phyloP scores from a whole-genome alignment of 2,797 vertebrate genomes.

The Enteromius anoplus region DNA sequence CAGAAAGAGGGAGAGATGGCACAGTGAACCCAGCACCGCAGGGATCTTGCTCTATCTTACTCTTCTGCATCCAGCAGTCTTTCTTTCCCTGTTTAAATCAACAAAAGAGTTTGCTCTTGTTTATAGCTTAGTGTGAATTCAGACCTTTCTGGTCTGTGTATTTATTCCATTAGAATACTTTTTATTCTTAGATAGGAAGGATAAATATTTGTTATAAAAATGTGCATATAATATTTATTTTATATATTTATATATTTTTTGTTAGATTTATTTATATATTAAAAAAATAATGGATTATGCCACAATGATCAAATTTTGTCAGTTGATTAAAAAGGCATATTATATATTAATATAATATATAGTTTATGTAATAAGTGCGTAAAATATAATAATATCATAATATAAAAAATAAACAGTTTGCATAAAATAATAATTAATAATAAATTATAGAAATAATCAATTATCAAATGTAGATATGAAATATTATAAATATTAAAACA shows the following conservation, averaged over 20 bases:
- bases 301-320: neutral
- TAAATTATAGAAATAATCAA: neutral
- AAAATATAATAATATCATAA: neutral
- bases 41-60: slow-evolving; percentile 39
- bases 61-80: slow-evolving; percentile 36
- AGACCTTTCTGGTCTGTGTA: neutral
- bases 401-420: neutral
- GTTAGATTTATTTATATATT: neutral
- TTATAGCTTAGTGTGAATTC: neutral
- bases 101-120: neutral
- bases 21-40: slow-evolving; percentile 39
- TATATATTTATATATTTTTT: neutral
- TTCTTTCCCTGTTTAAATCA: slow-evolving; percentile 48
- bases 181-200: neutral
- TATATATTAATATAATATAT: too few species aligned
- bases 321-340: too few species aligned
- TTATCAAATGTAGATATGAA: neutral
- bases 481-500: neutral
- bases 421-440: neutral
- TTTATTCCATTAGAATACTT: neutral
- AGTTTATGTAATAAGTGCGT: neutral
- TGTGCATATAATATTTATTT: neutral
- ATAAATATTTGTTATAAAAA: neutral
- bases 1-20: slow-evolving; percentile 34
- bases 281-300: neutral